Evolutionary conservation across 1,140 invertebrate genomes (phyloP).

Genomic region (Drosophila insularis): DNA sequence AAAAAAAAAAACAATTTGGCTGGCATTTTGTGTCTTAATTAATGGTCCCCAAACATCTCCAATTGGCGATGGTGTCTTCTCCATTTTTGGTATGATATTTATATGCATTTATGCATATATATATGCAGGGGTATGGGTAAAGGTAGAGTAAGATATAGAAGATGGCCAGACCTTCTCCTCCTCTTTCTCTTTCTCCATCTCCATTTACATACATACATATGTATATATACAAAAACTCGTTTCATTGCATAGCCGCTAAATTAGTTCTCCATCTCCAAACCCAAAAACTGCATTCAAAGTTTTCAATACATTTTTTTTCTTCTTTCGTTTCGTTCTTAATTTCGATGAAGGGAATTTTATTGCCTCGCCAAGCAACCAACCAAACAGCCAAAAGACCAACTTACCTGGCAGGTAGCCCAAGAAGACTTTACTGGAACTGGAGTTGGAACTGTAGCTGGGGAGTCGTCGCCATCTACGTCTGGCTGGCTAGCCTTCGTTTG

Average conservation of each 20-base stretch:
- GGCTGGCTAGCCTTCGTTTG: slow-evolving; percentile 28
- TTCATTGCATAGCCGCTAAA: slow-evolving; percentile 71
- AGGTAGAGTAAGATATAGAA: slow-evolving; percentile 10
- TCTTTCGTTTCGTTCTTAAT: slow-evolving; percentile 63
- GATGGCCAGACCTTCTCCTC: not conserved
- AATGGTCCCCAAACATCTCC: slow-evolving; percentile 68
- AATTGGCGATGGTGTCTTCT: slow-evolving; percentile 35
- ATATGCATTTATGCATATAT: slow-evolving; percentile 48
- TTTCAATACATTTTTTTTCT: slow-evolving; percentile 70
- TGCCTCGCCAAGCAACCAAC: slow-evolving; percentile 37
- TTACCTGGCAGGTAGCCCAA: slow-evolving; percentile 59
- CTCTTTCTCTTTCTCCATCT: not conserved
- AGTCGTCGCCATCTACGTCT: slow-evolving; percentile 8
- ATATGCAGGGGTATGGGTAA: slow-evolving; percentile 13
- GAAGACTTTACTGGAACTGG: slow-evolving; percentile 38
- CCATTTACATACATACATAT: too few relatives aligned
- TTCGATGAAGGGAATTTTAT: slow-evolving; percentile 79
- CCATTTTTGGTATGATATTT: slow-evolving; percentile 60
- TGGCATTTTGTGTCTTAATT: slow-evolving; percentile 76
- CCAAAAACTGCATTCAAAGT: slow-evolving; percentile 37
- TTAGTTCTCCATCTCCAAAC: slow-evolving; percentile 48
- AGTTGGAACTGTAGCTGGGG: not conserved
- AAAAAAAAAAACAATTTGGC: slow-evolving; percentile 1
- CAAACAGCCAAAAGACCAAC: not conserved
- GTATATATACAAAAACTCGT: slow-evolving; percentile 53